Evolutionary conservation across 1,140 invertebrate species (phyloP).

Genomic region (Condylostylus longicornis): DNA sequence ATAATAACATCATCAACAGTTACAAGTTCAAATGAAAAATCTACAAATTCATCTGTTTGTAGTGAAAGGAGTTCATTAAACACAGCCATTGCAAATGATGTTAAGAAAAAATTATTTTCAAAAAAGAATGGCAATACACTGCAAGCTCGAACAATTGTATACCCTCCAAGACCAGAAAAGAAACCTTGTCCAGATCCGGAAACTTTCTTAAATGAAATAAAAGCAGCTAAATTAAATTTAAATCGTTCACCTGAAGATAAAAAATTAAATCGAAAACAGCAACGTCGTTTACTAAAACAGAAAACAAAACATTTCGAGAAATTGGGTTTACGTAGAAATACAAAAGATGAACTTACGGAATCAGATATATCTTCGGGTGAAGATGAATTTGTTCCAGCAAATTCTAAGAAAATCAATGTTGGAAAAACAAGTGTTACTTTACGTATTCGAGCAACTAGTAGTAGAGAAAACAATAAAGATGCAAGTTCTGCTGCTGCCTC

Average conservation of each 20-base stretch:
- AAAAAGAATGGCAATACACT: slow-evolving; percentile 21
- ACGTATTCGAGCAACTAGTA: slow-evolving; percentile 16
- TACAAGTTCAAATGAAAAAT: slow-evolving; percentile 21
- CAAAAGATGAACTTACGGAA: slow-evolving; percentile 21
- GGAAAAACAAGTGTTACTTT: slow-evolving; percentile 26
- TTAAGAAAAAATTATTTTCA: slow-evolving; percentile 24
- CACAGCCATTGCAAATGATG: slow-evolving; percentile 15
- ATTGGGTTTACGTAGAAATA: slow-evolving; percentile 32
- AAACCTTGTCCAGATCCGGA: slow-evolving; percentile 23
- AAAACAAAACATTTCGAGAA: slow-evolving; percentile 41
- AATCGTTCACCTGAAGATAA: slow-evolving; percentile 29
- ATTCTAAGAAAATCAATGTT: slow-evolving; percentile 21
- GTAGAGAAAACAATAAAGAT: neutral
- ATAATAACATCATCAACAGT: slow-evolving; percentile 9
- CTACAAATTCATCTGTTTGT: slow-evolving; percentile 14
- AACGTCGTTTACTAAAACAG: slow-evolving; percentile 31
- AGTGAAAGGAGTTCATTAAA: slow-evolving; percentile 8
- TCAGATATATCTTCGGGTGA: slow-evolving; percentile 25
- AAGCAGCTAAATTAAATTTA: slow-evolving; percentile 17
- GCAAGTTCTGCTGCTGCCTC: too few relatives aligned
- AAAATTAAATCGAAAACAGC: slow-evolving; percentile 29
- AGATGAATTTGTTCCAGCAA: slow-evolving; percentile 26
- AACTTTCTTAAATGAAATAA: slow-evolving; percentile 26
- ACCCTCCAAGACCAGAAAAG: slow-evolving; percentile 6
- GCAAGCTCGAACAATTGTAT: slow-evolving; percentile 12